Percentiles rank a stretch among this genome's conserved stretches.
phyloP scores from a whole-genome alignment of 2,113 vertebrate genomes.

The Numida meleagris region DNA sequence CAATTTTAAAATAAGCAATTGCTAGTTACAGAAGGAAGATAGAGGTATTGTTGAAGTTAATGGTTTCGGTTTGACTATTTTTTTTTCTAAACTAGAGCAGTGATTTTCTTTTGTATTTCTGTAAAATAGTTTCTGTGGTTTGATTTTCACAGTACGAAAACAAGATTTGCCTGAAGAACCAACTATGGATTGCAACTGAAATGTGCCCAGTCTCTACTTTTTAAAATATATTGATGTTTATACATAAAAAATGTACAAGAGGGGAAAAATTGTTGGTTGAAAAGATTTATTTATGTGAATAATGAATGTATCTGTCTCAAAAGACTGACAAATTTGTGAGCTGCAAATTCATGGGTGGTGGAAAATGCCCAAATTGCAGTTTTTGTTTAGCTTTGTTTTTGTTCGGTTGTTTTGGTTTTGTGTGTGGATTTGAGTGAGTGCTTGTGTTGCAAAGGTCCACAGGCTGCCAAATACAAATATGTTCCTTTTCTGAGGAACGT shows the following conservation, averaged over 20 bases:
- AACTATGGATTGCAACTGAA: neutral
- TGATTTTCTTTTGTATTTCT: neutral
- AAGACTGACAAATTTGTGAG: neutral
- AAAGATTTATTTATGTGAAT: neutral
- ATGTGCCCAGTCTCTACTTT: neutral
- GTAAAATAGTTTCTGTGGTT: neutral
- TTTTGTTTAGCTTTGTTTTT: neutral
- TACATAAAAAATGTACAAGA: neutral
- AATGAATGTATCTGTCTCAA: neutral
- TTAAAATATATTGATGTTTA: neutral
- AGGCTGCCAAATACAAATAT: neutral
- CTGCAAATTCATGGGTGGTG: neutral
- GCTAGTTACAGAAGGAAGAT: neutral
- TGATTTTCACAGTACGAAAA: neutral
- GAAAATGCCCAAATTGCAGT: neutral
- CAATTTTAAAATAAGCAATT: neutral
- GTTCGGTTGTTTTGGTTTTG: neutral
- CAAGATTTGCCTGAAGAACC: neutral
- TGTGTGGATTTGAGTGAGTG: neutral
- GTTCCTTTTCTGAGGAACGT: neutral
- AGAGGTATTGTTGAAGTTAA: neutral
- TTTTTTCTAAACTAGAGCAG: neutral
- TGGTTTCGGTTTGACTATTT: neutral
- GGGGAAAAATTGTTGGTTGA: neutral
- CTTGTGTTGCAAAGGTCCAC: neutral